Evolutionary conservation across 2,888 invertebrate species (phyloP).

Genomic region (Phalera bucephala): DNA sequence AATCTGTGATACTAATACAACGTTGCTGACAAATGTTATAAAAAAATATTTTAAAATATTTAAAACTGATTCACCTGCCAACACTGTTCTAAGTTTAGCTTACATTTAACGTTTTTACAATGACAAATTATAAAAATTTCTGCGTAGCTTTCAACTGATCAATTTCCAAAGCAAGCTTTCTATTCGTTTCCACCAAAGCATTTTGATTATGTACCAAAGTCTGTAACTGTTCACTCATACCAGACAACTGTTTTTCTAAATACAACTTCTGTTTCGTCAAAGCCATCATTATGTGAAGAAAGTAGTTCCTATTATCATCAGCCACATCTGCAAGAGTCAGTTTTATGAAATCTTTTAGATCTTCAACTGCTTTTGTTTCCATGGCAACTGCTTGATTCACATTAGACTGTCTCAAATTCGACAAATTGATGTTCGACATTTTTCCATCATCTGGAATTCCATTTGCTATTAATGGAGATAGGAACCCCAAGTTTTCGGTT

Average conservation of each 20-base stretch:
- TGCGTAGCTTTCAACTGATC: conserved; percentile 65
- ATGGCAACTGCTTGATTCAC: conserved; percentile 27
- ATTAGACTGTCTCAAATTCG: conserved; percentile 38
- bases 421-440: conserved; percentile 39
- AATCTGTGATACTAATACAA: background rate
- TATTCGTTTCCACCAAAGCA: conserved; percentile 73
- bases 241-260: conserved; percentile 66
- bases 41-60: background rate
- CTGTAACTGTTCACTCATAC: conserved; percentile 60
- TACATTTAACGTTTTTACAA: background rate
- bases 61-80: background rate
- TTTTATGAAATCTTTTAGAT: conserved; percentile 71
- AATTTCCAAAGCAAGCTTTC: conserved; percentile 71
- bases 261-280: conserved; percentile 74
- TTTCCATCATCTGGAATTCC: conserved; percentile 50
- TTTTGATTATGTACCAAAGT: conserved; percentile 62
- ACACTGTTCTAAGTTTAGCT: background rate
- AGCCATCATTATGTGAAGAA: conserved; percentile 74
- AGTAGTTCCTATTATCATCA: conserved; percentile 70
- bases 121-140: conserved; percentile 28
- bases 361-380: conserved; percentile 54
- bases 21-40: background rate
- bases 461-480: conserved; percentile 58
- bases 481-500: conserved; percentile 52
- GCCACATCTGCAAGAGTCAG: conserved; percentile 62